Conservation (phyloP, 2,113 vertebrate species). For the Bagarius yarrelli region DNA sequence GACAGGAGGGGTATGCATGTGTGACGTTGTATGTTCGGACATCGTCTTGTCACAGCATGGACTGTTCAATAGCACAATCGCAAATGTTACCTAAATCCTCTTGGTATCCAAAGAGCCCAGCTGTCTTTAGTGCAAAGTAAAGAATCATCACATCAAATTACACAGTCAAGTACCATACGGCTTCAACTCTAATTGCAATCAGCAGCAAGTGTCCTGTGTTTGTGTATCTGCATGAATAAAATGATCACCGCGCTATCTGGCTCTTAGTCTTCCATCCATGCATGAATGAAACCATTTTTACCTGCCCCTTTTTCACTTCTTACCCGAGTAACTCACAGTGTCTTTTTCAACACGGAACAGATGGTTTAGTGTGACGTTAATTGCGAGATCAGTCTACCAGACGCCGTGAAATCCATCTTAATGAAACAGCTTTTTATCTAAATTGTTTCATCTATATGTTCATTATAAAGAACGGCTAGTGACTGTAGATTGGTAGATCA, state of each 20-base stretch:
- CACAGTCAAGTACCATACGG: background rate
- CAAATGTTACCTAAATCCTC: background rate
- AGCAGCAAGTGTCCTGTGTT: conserved; percentile 13
- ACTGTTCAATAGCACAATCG: background rate
- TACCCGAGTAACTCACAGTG: conserved; percentile 17
- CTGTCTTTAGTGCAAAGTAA: background rate
- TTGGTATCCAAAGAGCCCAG: background rate
- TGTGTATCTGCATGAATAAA: background rate
- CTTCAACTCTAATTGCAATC: conserved; percentile 30
- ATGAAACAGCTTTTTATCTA: background rate
- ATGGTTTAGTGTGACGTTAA: conserved; percentile 5
- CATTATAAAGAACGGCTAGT: background rate
- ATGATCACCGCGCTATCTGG: conserved; percentile 29
- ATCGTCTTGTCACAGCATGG: background rate
- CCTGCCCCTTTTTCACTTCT: background rate
- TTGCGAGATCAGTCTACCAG: background rate
- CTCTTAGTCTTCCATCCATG: conserved; percentile 52
- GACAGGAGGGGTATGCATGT: conserved; percentile 13
- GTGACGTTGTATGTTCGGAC: conserved; percentile 7
- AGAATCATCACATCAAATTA: conserved; percentile 6
- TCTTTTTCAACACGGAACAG: background rate
- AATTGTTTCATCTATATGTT: background rate
- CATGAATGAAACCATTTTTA: conserved; percentile 70
- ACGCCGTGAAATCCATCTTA: background rate
- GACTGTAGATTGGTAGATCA: background rate